Evolutionary conservation across 1,140 invertebrate species (phyloP).

Genomic region (Agraylea sexmaculata): DNA sequence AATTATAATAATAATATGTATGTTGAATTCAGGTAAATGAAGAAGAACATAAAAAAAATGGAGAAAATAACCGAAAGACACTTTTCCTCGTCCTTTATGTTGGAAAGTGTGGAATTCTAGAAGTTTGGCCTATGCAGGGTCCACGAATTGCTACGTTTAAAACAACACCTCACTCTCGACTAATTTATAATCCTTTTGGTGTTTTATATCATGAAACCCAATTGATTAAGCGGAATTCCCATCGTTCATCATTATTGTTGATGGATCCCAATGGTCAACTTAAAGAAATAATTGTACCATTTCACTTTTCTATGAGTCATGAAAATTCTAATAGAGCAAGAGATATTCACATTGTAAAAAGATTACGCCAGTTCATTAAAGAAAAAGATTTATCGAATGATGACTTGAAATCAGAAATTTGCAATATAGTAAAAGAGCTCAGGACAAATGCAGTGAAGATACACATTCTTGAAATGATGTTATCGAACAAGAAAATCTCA

Average conservation of each 20-base stretch:
- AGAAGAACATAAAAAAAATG: constrained; percentile 25
- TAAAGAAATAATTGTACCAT: constrained; percentile 75
- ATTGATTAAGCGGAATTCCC: constrained; percentile 60
- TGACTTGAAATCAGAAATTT: constrained; percentile 38
- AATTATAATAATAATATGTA: constrained; percentile 27
- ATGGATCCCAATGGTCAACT: constrained; percentile 70
- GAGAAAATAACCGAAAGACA: constrained; percentile 39
- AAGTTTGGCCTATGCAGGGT: constrained; percentile 81
- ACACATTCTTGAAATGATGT: constrained; percentile 59
- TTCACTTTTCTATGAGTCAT: constrained; percentile 78
- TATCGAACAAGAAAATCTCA: constrained; percentile 47
- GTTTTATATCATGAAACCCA: too few species aligned
- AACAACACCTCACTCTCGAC: constrained; percentile 68
- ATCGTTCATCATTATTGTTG: constrained; percentile 54
- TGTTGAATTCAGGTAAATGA: constrained; percentile 25
- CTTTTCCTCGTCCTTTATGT: constrained; percentile 79
- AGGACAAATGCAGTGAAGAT: constrained; percentile 61
- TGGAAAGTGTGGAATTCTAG: constrained; percentile 68
- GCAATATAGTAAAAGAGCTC: constrained; percentile 48
- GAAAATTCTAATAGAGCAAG: constrained; percentile 75
- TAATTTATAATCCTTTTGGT: constrained; percentile 44
- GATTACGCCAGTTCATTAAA: constrained; percentile 57
- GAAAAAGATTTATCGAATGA: constrained; percentile 30
- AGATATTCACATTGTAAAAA: constrained; percentile 76
- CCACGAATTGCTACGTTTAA: constrained; percentile 81